Evolutionary conservation across 2,797 vertebrate genomes (phyloP).

Genomic region (Molossus molossus): DNA sequence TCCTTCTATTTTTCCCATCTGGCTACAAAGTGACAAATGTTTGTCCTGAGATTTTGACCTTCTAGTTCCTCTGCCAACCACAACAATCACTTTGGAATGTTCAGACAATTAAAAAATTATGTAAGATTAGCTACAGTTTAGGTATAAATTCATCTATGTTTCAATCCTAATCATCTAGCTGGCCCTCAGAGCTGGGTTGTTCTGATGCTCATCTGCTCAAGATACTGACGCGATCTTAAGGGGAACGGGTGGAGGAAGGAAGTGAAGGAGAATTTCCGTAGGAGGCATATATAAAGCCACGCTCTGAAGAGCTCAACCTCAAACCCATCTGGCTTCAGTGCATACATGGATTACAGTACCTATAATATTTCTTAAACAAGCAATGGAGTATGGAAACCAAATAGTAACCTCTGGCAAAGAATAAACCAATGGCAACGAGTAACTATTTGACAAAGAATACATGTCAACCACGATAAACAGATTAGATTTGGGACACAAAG

Average conservation of each 20-base stretch:
- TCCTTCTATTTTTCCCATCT: neutral
- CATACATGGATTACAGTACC: neutral
- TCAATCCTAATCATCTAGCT: neutral
- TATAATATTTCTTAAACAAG: neutral
- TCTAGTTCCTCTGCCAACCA: neutral
- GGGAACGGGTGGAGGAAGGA: neutral
- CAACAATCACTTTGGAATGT: neutral
- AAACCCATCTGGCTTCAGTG: neutral
- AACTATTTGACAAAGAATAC: conserved; percentile 14
- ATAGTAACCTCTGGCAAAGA: neutral
- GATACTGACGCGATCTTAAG: neutral
- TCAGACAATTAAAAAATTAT: neutral
- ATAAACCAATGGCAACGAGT: conserved; percentile 22
- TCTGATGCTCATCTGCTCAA: neutral
- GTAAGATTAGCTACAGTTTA: neutral
- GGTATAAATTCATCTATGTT: neutral
- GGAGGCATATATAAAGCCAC: neutral
- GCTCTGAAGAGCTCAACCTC: neutral
- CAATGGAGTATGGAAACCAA: neutral
- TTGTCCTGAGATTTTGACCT: neutral
- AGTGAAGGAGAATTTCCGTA: conserved; percentile 26
- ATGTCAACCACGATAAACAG: neutral
- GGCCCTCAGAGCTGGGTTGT: neutral
- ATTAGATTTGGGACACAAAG: neutral
- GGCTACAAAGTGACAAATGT: neutral